Evolutionary conservation across 53 echinoderm and acorn worm genomes (phyloP).

Genomic region (Echinarachnius parma): DNA sequence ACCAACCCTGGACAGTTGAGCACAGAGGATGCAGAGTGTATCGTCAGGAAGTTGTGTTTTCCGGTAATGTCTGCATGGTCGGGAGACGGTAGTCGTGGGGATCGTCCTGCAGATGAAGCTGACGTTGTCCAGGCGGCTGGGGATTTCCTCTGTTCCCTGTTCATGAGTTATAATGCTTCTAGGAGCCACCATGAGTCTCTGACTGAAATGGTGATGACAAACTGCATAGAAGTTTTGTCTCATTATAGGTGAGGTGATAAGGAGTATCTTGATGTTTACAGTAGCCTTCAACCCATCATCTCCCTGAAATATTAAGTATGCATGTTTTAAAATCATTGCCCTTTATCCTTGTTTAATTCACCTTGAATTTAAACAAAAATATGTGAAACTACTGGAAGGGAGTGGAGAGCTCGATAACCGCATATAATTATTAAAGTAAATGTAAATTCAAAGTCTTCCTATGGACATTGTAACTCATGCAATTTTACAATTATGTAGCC

Average conservation of each 20-base stretch:
- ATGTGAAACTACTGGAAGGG: too few relatives aligned
- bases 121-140: background rate
- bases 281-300: too few relatives aligned
- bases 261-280: too few relatives aligned
- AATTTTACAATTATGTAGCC: too few relatives aligned
- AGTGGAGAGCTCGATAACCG: too few relatives aligned
- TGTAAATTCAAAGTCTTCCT: too few relatives aligned
- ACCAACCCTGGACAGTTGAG: background rate
- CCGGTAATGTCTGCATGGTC: constrained; percentile 1
- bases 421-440: too few relatives aligned
- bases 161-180: background rate
- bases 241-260: constrained; percentile 24
- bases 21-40: background rate
- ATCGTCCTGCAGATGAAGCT: background rate
- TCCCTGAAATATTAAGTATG: too few relatives aligned
- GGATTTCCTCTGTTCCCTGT: constrained; percentile 1
- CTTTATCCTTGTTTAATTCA: too few relatives aligned
- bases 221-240: background rate
- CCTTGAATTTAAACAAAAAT: too few relatives aligned
- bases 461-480: too few relatives aligned
- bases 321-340: too few relatives aligned
- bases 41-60: constrained; percentile 5
- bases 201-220: constrained; percentile 11
- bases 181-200: background rate
- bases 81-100: background rate